Base-by-base conservation (phyloP, 2,113 vertebrate genomes). In the Bufo gargarizans region DNA sequence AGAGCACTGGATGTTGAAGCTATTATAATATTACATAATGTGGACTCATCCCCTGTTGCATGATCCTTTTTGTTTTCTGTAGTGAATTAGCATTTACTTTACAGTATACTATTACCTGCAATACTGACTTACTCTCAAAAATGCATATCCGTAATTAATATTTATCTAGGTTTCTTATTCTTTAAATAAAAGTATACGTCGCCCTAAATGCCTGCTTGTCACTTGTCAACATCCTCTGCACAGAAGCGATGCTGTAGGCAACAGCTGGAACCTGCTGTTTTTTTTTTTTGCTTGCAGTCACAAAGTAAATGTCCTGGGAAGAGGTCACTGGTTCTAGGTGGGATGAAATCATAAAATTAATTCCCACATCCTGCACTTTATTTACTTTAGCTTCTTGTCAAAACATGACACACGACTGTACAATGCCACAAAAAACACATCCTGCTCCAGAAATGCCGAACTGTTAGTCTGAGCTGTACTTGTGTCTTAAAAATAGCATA, bases 261-360 rank as follows among this genome's bases (percentile, higher is more conserved):
- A 85, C 89, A 91, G 89, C 45, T 89, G 88, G 89, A 90, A 91
- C 83, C 49, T 80, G 85, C 80, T 78, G 90, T 12, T 8, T 4
- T 81, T 55, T 86, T 33, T 33, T 33, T 33, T 33, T 33, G 89
- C 90, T 33, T 87, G 61, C 45, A 0, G 0, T 89, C 79, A 90
- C 6, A n/a, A 89, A 86, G 53, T 90, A 86, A 86, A 2, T 84
- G 55, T 49, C 10, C 50, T 77, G 12, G 82, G 88, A 90, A 91
- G 84, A 87, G 83, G 88, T 91, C 86, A 92, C n/a, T 1, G 53
- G 56, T 86, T 92, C 45, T 82, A 45, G 47, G 55, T 0, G 0
- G 50, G 81, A 88, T 0, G 0, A 69, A 78, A 86, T 85, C 0
- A 0, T 79, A 86, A 89, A 12, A 89, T 4, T 91, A 77, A 88